Evolutionary conservation across 2,888 invertebrate genomes (phyloP), one percentile per base, ranked within the genome.

Genomic region (Tenthredo scrophulariae): DNA sequence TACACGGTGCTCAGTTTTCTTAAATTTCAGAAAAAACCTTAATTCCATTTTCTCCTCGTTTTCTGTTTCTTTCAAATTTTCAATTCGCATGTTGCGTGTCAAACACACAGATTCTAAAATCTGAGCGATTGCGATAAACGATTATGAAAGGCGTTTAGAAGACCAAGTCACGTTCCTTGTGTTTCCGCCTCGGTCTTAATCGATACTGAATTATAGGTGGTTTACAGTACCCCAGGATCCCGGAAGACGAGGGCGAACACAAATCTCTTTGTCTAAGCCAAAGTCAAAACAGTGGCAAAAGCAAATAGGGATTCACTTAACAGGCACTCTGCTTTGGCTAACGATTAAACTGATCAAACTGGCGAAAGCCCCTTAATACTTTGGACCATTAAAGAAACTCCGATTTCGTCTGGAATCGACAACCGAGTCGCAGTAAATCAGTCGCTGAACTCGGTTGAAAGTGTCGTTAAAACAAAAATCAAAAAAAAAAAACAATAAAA

Each of bases 281-380:
- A 80, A 80, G 58, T 80, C 62, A 62, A 80, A 80, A 80, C 80
- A 40, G 58, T 40, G 26, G 22, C 29, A 62, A 37, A 40, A 40
- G 62, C 80, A 80, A 37, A 40, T 40, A 80, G 58, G 80, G 80
- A 80, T 80, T 62, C 62, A 58, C 58, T 62, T 40, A 33, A 62
- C 62, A 40, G 58, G 58, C 58, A 50, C 77, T 50, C 77, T 18
- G 50, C 29, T 77, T 77, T 29, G 26, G 77, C 46, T 22, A 29
- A 54, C 80, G 80, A 80, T 80, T 40, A 80, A 80, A 62, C 80
- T 29, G 80, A 80, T 62, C 58, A 40, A 80, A 77, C 29, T n/a
- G 62, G 22, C 15, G 29, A 77, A 54, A 29, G 33, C 77, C 50
- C 50, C 15, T 18, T n/a, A 22, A 46, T 46, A 75, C 77, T 43